phyloP scores from a whole-genome alignment of 2,797 vertebrate species.

The Sebastes elongatus region DNA sequence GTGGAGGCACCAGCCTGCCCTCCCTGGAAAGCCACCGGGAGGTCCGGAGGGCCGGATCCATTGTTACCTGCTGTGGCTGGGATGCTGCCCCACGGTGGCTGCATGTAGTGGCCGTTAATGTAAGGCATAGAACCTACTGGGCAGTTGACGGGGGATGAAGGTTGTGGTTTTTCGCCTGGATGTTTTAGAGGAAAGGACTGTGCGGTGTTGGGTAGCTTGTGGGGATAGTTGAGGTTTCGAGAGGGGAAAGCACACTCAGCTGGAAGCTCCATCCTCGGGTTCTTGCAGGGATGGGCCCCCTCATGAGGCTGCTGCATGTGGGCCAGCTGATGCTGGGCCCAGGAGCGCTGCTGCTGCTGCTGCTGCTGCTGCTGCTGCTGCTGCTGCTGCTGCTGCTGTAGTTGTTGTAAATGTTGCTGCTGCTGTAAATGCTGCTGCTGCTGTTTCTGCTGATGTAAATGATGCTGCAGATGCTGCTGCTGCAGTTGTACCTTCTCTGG shows the following conservation, averaged over 20 bases:
- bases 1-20: slow-evolving; percentile 84
- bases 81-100: slow-evolving; percentile 90
- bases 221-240: slow-evolving; percentile 86
- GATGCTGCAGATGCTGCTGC: slow-evolving; percentile 66
- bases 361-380: slow-evolving; percentile 78
- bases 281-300: slow-evolving; percentile 87
- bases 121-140: slow-evolving; percentile 87
- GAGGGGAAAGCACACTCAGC: slow-evolving; percentile 85
- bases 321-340: slow-evolving; percentile 94
- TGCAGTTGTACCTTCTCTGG: slow-evolving; percentile 89
- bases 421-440: slow-evolving; percentile 27
- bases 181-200: slow-evolving; percentile 90
- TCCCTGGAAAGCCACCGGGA: slow-evolving; percentile 89
- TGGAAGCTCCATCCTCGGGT: slow-evolving; percentile 85
- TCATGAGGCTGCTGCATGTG: slow-evolving; percentile 93
- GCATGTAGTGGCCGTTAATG: slow-evolving; percentile 93
- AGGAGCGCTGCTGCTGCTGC: slow-evolving; percentile 83
- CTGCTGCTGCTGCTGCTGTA: slow-evolving; percentile 76
- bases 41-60: slow-evolving; percentile 92
- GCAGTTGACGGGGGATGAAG: slow-evolving; percentile 86
- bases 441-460: slow-evolving; percentile 56
- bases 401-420: slow-evolving; percentile 78
- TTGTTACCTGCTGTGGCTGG: slow-evolving; percentile 90
- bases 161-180: slow-evolving; percentile 87
- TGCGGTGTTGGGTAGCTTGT: slow-evolving; percentile 88